Evolutionary conservation across 2,113 vertebrate genomes (phyloP).

Genomic region (Excalfactoria chinensis): DNA sequence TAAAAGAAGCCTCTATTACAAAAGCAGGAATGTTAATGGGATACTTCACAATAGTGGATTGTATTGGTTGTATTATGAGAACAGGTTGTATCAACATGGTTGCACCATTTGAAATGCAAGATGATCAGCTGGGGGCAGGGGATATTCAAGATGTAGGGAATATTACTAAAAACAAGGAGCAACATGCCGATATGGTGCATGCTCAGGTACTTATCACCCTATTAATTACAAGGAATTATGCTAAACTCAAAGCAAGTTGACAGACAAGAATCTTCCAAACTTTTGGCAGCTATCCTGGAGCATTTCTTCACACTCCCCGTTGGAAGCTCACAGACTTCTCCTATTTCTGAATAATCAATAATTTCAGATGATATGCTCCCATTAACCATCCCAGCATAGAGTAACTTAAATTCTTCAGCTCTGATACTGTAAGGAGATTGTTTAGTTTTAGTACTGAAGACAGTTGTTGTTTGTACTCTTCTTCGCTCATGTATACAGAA

Average conservation of each 20-base stretch:
- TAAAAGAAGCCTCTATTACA: neutral
- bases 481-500: neutral
- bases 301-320: neutral
- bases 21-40: slow-evolving; percentile 23
- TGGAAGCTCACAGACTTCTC: neutral
- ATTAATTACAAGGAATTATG: neutral
- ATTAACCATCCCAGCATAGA: neutral
- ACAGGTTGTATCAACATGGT: neutral
- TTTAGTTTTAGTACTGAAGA: neutral
- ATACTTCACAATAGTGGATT: neutral
- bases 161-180: neutral
- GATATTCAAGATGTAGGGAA: neutral
- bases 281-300: neutral
- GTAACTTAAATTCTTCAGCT: neutral
- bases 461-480: neutral
- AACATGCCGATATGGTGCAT: fast-evolving
- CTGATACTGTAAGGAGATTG: neutral
- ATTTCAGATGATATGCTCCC: neutral
- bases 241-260: neutral
- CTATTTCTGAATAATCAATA: neutral
- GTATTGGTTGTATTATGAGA: neutral
- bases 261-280: neutral
- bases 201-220: neutral
- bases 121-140: neutral
- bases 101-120: neutral